Evolutionary conservation across 1,140 invertebrate species (phyloP).

Genomic region (Pogonomyrmex californicus): DNA sequence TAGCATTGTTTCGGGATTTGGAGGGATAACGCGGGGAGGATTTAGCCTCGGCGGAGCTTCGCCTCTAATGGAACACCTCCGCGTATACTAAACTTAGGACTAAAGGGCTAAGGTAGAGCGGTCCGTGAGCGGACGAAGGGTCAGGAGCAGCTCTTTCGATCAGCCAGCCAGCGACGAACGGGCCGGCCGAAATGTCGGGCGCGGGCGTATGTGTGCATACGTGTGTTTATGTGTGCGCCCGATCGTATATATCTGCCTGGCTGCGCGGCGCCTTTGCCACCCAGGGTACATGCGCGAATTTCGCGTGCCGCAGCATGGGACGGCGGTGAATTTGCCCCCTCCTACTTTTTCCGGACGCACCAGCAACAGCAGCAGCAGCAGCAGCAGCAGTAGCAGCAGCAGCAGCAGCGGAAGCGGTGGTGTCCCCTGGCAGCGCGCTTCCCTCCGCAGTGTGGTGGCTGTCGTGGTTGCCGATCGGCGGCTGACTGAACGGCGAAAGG

Average conservation of each 20-base stretch:
- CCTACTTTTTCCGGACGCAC: conserved; percentile 44
- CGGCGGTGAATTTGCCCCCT: conserved; percentile 44
- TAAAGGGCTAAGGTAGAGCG: conserved; percentile 40
- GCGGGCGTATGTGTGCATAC: neutral
- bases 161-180: conserved; percentile 48
- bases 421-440: conserved; percentile 19
- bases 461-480: conserved; percentile 50
- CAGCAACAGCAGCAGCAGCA: conserved; percentile 20
- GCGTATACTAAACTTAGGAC: neutral
- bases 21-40: neutral
- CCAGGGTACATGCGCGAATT: conserved; percentile 58
- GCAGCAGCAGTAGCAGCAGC: neutral
- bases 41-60: neutral
- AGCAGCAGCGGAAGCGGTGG: conserved; percentile 2
- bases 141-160: conserved; percentile 59
- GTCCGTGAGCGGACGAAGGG: conserved; percentile 44
- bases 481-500: conserved; percentile 10
- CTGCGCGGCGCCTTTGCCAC: conserved; percentile 51
- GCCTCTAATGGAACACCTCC: conserved; percentile 18
- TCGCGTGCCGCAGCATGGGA: conserved; percentile 57
- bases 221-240: conserved; percentile 32
- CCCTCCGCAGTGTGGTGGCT: conserved; percentile 39
- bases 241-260: neutral
- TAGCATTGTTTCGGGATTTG: neutral
- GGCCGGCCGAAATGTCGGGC: conserved; percentile 48